phyloP scores from a whole-genome alignment of 2,888 invertebrate species.

The Steinernema carpocapsae region DNA sequence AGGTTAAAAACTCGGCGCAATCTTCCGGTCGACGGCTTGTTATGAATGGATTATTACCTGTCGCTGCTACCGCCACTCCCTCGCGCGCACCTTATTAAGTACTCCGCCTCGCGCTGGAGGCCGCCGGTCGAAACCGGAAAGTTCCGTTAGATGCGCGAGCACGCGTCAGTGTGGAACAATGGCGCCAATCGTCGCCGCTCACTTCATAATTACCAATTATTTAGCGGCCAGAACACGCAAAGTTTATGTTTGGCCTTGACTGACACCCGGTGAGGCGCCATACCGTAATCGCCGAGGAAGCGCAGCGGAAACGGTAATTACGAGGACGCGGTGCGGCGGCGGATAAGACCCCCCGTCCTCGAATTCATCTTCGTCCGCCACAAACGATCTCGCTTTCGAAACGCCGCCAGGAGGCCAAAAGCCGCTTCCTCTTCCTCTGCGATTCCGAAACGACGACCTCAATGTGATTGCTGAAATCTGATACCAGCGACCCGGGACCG shows the following conservation, averaged over 20 bases:
- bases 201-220: constrained; percentile 28
- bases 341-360: constrained; percentile 4
- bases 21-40: constrained; percentile 32
- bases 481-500: neutral
- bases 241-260: constrained; percentile 21
- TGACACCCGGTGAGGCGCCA: constrained; percentile 21
- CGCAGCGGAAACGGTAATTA: constrained; percentile 28
- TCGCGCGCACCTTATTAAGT: constrained; percentile 23
- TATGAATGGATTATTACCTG: constrained; percentile 32
- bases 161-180: constrained; percentile 23
- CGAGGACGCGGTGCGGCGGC: neutral
- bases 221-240: constrained; percentile 23
- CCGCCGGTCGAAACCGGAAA: constrained; percentile 12
- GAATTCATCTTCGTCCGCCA: neutral
- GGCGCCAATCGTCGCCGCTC: constrained; percentile 17
- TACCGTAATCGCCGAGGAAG: constrained; percentile 9
- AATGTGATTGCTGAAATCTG: neutral
- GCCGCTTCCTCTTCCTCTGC: constrained; percentile 14
- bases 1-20: constrained; percentile 27
- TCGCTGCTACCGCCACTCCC: constrained; percentile 4
- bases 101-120: neutral
- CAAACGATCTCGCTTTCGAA: constrained; percentile 1
- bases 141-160: constrained; percentile 9
- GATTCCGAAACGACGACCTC: neutral
- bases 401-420: neutral